Base-by-base conservation (phyloP, 1,140 invertebrate genomes). In the Halesus radiatus region DNA sequence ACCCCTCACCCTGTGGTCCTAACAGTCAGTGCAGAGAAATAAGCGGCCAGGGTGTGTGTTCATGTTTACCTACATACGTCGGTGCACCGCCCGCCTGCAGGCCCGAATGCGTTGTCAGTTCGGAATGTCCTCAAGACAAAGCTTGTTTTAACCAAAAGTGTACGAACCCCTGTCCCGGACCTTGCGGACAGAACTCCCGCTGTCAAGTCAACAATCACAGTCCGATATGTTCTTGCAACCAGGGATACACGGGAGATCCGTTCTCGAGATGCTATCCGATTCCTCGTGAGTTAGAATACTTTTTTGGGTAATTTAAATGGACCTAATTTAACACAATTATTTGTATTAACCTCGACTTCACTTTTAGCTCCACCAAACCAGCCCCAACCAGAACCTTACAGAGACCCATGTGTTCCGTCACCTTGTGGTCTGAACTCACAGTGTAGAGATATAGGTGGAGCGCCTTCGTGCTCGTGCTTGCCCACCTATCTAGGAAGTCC, bases 201-300 rank as follows among this genome's bases (percentile, higher is more conserved):
- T 97, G 95, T 87, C 91, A 92, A 84, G 94, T 96, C 1, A 90
- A 93, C 45, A 95, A 95, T 86, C 95, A 96, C 88, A 92, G 93
- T 68, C 94, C 95, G 54, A 92, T 93, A 83, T 94, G 94, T 85
- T 92, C 91, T 82, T 93, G 94, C 85, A 88, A 91, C 22, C 82
- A 85, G 52, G 91, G 91, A 80, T 92, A 92, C 80, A 93, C 91
- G 66, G 94, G 94, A 78, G 92, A 94, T 90, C 93, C 94, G 52
- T 93, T 94, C 84, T 87, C 90, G 54, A 89, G 91, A 87, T 94
- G 92, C 84, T 87, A 88, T 72, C 91, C 90, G 64, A 86, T 89
- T 78, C 90, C 89, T 87, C 90, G 91, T 92, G 90, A 91, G 91
- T 87, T 10, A 3, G 29, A 10, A 54, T 23, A 0, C 7, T 29